A percentile compares a stretch with the other conserved stretches of the same genome.
These are phyloP conservation scores for Parambassis ranga DNA, from an alignment of 2,797 vertebrate species.

Conservation along the genomic window DNA sequence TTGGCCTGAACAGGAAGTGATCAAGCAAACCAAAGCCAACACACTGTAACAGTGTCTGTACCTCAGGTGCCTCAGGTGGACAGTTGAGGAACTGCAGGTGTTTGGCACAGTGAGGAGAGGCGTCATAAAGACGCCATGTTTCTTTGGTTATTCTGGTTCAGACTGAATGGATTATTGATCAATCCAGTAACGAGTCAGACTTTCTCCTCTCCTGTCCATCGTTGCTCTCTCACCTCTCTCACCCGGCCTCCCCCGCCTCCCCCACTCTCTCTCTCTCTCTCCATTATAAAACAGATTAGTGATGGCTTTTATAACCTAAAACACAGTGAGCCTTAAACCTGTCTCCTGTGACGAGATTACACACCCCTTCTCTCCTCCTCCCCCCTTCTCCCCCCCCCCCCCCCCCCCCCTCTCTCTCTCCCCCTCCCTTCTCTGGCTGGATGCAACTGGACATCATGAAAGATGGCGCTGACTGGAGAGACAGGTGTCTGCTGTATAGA, in stretches of 20 bases:
- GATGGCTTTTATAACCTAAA: conserved; percentile 47
- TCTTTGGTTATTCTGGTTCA: too few relatives aligned
- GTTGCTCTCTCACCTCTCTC: not conserved
- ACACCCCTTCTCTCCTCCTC: not conserved
- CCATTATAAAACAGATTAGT: conserved; percentile 55
- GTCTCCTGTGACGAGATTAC: conserved; percentile 57
- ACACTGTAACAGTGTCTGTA: too few relatives aligned
- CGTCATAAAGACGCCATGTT: too few relatives aligned
- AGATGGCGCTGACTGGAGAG: conserved; percentile 21
- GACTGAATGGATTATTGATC: not conserved
- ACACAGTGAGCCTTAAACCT: conserved; percentile 53
- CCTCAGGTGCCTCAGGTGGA: too few relatives aligned
- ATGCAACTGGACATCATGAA: conserved; percentile 35
- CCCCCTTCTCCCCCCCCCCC: not conserved
- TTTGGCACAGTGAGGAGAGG: too few relatives aligned
- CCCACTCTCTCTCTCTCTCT: not conserved
- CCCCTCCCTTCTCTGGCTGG: not conserved
- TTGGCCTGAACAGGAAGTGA: too few relatives aligned
- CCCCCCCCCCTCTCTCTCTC: too few relatives aligned
- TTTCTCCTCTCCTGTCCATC: not conserved
- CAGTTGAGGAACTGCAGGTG: too few relatives aligned
- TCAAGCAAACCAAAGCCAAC: too few relatives aligned
- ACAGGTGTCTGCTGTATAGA: conserved; percentile 45
- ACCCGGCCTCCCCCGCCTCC: not conserved
- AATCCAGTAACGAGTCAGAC: not conserved